phyloP scores from a whole-genome alignment of 2,797 vertebrate genomes.

The Merluccius polli region DNA sequence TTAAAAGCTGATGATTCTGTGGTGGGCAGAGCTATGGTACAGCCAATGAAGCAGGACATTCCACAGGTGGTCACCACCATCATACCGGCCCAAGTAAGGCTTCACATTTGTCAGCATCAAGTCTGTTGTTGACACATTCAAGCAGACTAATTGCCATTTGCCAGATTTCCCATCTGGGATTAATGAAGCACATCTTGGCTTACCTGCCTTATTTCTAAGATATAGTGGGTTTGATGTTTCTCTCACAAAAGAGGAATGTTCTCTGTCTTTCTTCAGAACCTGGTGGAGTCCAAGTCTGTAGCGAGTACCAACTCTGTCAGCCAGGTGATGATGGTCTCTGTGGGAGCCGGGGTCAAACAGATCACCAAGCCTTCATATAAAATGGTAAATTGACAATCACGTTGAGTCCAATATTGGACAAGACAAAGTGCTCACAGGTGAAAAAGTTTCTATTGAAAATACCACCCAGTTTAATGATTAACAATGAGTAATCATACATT shows the following conservation, averaged over 20 bases:
- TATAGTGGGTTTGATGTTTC: background rate
- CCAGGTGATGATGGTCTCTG: constrained; percentile 87
- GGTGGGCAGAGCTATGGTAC: constrained; percentile 34
- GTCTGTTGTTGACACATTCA: background rate
- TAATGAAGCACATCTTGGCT: too few relatives aligned
- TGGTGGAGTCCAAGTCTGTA: constrained; percentile 75
- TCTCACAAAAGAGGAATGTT: background rate
- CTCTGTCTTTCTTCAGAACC: constrained; percentile 66
- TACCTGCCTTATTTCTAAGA: background rate
- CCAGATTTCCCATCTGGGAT: too few relatives aligned
- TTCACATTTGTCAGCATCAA: background rate
- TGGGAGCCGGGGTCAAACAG: constrained; percentile 76
- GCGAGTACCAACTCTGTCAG: constrained; percentile 75
- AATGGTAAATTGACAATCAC: constrained; percentile 75
- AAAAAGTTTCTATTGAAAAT: background rate
- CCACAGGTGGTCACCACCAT: constrained; percentile 70
- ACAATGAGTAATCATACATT: background rate
- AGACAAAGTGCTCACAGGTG: background rate
- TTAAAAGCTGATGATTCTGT: constrained; percentile 72
- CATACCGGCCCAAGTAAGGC: constrained; percentile 69
- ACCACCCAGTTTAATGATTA: background rate
- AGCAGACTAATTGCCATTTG: background rate
- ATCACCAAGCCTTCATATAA: constrained; percentile 83
- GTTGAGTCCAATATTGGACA: background rate
- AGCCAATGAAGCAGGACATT: constrained; percentile 61